Percentiles rank a stretch among this genome's conserved stretches.
Conservation (phyloP, 30 jellyfish, hydroid and myxozoan species). For the Pseudorhiza aurosa region DNA sequence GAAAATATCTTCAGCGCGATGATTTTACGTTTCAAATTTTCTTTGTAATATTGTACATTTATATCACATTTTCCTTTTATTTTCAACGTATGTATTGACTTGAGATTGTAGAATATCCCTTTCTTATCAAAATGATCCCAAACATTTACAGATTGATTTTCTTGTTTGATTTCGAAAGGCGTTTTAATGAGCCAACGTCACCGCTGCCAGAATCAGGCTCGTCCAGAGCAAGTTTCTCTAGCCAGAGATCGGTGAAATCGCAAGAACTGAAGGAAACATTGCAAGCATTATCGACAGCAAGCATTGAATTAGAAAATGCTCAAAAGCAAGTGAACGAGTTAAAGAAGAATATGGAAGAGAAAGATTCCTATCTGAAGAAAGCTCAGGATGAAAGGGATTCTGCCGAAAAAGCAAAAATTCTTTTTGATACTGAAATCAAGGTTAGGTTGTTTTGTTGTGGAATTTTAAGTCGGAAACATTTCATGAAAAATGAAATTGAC, state of each 20-base stretch:
- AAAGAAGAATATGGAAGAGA: constrained; percentile 58
- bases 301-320: constrained; percentile 73
- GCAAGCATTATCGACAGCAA: constrained; percentile 66
- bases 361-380: constrained; percentile 53
- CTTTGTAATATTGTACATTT: too few species aligned
- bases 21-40: too few species aligned
- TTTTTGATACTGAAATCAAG: constrained; percentile 90
- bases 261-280: constrained; percentile 77
- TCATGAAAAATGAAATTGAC: too few species aligned
- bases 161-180: neutral
- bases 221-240: constrained; percentile 44
- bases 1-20: too few species aligned
- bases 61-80: too few species aligned
- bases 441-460: too few species aligned
- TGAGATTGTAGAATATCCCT: too few species aligned
- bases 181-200: constrained; percentile 64
- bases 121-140: too few species aligned
- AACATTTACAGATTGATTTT: neutral
- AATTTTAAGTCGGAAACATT: too few species aligned
- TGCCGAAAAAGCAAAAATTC: constrained; percentile 86
- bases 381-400: constrained; percentile 78
- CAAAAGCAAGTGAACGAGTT: constrained; percentile 78
- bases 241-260: constrained; percentile 65
- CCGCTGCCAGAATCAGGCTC: constrained; percentile 65
- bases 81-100: too few species aligned